These are phyloP conservation scores for Drosophila pseudoananassae DNA, from an alignment of 1,140 invertebrate species.

Conservation along the genomic window DNA sequence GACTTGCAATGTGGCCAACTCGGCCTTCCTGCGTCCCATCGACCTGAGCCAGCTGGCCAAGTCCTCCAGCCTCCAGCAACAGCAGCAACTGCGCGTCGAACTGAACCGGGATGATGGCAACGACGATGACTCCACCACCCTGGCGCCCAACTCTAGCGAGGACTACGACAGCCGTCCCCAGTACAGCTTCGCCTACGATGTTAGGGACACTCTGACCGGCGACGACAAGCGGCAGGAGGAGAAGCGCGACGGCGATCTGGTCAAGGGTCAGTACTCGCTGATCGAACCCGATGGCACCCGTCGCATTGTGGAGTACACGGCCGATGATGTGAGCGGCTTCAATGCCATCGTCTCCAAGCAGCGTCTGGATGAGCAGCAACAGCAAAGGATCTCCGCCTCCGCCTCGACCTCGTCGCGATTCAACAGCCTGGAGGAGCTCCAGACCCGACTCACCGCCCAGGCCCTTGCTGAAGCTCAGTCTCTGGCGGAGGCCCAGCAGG, in stretches of 20 bases:
- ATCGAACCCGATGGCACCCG: constrained; percentile 86
- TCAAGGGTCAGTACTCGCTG: constrained; percentile 86
- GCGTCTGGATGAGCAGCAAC: constrained; percentile 72
- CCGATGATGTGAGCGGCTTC: constrained; percentile 85
- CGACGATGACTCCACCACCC: constrained; percentile 65
- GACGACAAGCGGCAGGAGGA: constrained; percentile 86
- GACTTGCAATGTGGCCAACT: constrained; percentile 67
- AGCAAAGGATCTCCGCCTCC: constrained; percentile 20
- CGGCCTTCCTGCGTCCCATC: constrained; percentile 63
- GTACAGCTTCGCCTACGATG: constrained; percentile 85
- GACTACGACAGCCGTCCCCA: constrained; percentile 86
- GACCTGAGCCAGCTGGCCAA: constrained; percentile 68
- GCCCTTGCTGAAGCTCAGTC: constrained; percentile 75
- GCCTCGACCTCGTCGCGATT: constrained; percentile 51
- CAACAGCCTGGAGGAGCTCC: constrained; percentile 75
- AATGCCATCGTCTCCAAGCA: constrained; percentile 86
- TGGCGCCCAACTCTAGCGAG: constrained; percentile 65
- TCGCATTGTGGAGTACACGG: constrained; percentile 86
- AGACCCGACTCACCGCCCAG: constrained; percentile 70
- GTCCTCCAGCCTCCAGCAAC: constrained; percentile 51
- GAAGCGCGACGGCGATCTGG: constrained; percentile 85
- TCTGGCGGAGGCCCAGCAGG: constrained; percentile 61
- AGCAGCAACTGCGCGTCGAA: constrained; percentile 50
- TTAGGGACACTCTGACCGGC: constrained; percentile 85
- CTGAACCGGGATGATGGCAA: constrained; percentile 38